Evolutionary conservation across 2,888 invertebrate genomes (phyloP).

Genomic region (Papilio demoleus): DNA sequence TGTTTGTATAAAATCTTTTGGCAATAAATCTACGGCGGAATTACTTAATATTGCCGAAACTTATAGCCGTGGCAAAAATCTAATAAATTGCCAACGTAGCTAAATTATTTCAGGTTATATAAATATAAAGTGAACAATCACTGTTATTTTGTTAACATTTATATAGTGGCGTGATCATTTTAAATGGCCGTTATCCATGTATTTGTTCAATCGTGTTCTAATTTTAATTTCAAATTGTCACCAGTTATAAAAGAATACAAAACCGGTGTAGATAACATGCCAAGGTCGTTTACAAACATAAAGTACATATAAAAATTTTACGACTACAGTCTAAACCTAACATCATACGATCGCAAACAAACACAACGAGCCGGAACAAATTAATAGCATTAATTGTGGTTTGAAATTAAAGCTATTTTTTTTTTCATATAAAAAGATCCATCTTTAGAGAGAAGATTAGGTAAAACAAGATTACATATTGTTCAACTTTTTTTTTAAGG

Average conservation of each 20-base stretch:
- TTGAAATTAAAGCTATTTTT: too few relatives aligned
- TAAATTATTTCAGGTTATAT: background rate
- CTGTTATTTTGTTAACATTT: conserved; percentile 4
- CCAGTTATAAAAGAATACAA: background rate
- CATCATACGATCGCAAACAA: background rate
- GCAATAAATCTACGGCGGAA: too few relatives aligned
- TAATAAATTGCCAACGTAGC: background rate
- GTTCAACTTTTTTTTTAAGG: too few relatives aligned
- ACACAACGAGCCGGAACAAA: background rate
- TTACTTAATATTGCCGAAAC: too few relatives aligned
- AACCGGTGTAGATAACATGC: conserved; percentile 3
- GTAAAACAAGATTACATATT: too few relatives aligned
- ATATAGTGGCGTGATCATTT: background rate
- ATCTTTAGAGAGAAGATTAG: too few relatives aligned
- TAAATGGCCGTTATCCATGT: conserved; percentile 13
- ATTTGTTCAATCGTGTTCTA: background rate
- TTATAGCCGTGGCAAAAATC: too few relatives aligned
- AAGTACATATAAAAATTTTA: conserved; percentile 3
- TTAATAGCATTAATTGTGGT: background rate
- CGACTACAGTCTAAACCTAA: background rate
- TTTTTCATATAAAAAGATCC: too few relatives aligned
- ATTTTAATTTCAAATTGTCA: background rate
- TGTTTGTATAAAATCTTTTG: too few relatives aligned
- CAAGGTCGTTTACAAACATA: background rate
- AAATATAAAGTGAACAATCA: too few relatives aligned